phyloP scores from a whole-genome alignment of 2,113 vertebrate genomes.

The Camarhynchus parvulus region DNA sequence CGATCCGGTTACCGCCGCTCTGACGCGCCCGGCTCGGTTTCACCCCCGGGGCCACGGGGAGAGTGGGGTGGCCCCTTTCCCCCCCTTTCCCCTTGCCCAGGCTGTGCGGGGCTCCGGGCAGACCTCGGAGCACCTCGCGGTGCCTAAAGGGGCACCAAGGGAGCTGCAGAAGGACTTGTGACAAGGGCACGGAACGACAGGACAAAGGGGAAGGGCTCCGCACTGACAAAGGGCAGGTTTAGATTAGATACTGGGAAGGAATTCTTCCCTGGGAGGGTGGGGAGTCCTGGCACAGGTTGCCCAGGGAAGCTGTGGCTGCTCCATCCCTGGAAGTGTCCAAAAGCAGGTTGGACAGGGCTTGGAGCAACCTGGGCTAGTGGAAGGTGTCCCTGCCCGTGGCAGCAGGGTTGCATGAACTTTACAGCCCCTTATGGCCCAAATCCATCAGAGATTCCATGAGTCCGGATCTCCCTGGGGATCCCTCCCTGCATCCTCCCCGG shows the following conservation, averaged over 20 bases:
- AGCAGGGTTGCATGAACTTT: background rate
- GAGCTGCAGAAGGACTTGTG: background rate
- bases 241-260: background rate
- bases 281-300: background rate
- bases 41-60: accelerated
- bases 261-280: background rate
- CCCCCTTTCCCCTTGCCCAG: background rate
- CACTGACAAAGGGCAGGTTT: background rate
- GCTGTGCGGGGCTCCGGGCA: accelerated
- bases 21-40: background rate
- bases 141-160: background rate
- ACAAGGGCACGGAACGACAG: background rate
- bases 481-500: background rate
- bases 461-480: background rate
- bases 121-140: background rate
- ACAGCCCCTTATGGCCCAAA: background rate
- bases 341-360: background rate
- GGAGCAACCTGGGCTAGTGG: background rate
- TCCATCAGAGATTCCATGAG: background rate
- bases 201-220: background rate
- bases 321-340: background rate
- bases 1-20: slow-evolving; percentile 19
- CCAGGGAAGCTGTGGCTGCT: background rate
- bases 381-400: background rate
- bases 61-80: accelerated